Evolutionary conservation across 2,113 vertebrate genomes (phyloP).

Genomic region (Carassius gibelio): DNA sequence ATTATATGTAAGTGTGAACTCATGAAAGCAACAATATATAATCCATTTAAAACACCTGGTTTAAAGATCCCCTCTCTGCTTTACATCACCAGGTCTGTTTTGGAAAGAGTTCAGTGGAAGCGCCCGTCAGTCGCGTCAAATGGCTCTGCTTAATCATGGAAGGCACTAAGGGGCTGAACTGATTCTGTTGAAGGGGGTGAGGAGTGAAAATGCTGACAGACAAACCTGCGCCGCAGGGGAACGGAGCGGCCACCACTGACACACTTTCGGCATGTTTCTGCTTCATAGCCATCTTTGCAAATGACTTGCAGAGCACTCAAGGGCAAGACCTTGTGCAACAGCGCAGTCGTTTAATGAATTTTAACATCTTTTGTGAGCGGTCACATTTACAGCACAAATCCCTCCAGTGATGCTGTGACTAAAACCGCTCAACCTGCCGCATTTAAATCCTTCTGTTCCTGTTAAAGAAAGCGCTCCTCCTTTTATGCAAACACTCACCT

Average conservation of each 20-base stretch:
- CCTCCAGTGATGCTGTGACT: conserved; percentile 2
- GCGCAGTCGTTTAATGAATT: conserved; percentile 14
- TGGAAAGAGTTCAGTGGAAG: neutral
- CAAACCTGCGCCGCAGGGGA: conserved; percentile 70
- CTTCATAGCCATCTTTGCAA: conserved; percentile 64
- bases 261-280: conserved; percentile 70
- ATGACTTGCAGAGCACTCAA: conserved; percentile 41
- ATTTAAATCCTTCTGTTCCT: conserved; percentile 35
- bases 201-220: conserved; percentile 75
- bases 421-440: conserved; percentile 19
- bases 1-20: too few species aligned
- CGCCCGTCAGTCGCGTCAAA: conserved; percentile 67
- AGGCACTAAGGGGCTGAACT: conserved; percentile 72
- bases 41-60: too few species aligned
- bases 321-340: conserved; percentile 36
- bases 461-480: conserved; percentile 25
- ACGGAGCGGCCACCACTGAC: conserved; percentile 62
- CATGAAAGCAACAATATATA: too few species aligned
- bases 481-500: conserved; percentile 47
- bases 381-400: conserved; percentile 29
- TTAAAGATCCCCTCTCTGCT: neutral
- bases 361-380: conserved; percentile 13
- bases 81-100: conserved; percentile 1
- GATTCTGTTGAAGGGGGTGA: conserved; percentile 67
- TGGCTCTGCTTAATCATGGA: conserved; percentile 65